These are phyloP conservation scores for Sinopyrophorus schimmeli DNA, from an alignment of 2,888 invertebrate genomes.

Conservation along the genomic window DNA sequence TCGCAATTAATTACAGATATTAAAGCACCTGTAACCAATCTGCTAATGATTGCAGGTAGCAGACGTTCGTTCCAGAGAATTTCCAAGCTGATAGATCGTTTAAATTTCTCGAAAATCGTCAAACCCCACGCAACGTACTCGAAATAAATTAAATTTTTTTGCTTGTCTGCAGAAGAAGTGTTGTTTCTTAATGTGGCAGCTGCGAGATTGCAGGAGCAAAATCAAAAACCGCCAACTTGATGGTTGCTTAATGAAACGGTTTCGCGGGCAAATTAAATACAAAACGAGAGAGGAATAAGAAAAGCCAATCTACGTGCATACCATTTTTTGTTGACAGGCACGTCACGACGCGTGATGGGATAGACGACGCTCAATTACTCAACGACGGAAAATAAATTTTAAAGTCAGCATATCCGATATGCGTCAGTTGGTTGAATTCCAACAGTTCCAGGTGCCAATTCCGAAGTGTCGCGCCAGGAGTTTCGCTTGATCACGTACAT, in stretches of 20 bases:
- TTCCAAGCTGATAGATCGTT: too few species aligned
- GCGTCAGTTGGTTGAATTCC: slow-evolving; percentile 28
- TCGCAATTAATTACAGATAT: too few species aligned
- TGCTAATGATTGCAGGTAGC: too few species aligned
- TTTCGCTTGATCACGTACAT: slow-evolving; percentile 19
- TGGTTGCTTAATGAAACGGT: slow-evolving; percentile 20
- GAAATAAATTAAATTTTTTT: too few species aligned
- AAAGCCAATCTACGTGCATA: slow-evolving; percentile 26
- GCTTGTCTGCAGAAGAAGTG: too few species aligned
- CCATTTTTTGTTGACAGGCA: slow-evolving; percentile 29
- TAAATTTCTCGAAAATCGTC: too few species aligned
- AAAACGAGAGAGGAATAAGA: slow-evolving; percentile 24
- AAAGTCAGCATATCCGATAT: slow-evolving; percentile 29
- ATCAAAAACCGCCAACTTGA: slow-evolving; percentile 13
- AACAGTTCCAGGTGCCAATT: slow-evolving; percentile 29
- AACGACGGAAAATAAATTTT: slow-evolving; percentile 30
- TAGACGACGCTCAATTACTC: slow-evolving; percentile 32
- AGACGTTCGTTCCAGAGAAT: too few species aligned
- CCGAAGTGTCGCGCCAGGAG: slow-evolving; percentile 9
- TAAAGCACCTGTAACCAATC: too few species aligned
- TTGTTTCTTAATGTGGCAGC: too few species aligned
- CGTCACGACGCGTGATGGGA: slow-evolving; percentile 26
- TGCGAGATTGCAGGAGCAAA: too few species aligned
- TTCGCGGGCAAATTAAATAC: slow-evolving; percentile 17
- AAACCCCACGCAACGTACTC: too few species aligned